Evolutionary conservation across 2,888 invertebrate species (phyloP).

Genomic region (Trichopoda pennipes): DNA sequence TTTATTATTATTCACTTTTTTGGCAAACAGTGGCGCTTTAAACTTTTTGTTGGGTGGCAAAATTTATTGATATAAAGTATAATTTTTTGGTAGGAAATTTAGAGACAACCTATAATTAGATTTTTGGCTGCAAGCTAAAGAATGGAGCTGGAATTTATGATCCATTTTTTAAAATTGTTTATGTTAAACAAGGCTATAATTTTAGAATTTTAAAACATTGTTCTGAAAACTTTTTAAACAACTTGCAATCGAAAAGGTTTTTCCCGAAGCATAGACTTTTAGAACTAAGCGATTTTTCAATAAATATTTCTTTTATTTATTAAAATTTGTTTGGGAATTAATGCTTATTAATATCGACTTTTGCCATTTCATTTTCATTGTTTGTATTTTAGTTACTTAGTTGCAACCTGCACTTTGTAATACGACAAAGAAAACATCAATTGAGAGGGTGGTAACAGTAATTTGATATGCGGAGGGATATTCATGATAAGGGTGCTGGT

Average conservation of each 20-base stretch:
- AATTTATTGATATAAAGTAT: constrained; percentile 57
- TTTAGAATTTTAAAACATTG: too few species aligned
- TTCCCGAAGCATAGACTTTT: too few species aligned
- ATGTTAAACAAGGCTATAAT: too few species aligned
- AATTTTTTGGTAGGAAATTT: constrained; percentile 38
- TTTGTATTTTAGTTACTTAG: constrained; percentile 26
- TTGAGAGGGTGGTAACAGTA: background rate
- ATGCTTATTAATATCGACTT: background rate
- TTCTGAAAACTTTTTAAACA: too few species aligned
- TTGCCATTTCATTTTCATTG: constrained; percentile 7
- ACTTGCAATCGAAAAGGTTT: too few species aligned
- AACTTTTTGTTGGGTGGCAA: constrained; percentile 40
- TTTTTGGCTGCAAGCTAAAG: background rate
- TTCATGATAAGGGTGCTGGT: constrained; percentile 34
- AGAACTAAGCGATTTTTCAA: too few species aligned
- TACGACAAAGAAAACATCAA: background rate
- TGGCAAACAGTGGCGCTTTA: constrained; percentile 64
- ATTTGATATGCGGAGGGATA: too few species aligned
- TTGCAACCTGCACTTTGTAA: constrained; percentile 54
- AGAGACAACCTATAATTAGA: constrained; percentile 53
- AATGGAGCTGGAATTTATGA: background rate
- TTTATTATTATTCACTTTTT: constrained; percentile 30
- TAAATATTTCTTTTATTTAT: too few species aligned
- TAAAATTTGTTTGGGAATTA: background rate
- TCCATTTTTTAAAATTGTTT: background rate